These are phyloP conservation scores for Drosophila equinoxialis DNA, from an alignment of 1,140 invertebrate genomes.

Conservation along the genomic window DNA sequence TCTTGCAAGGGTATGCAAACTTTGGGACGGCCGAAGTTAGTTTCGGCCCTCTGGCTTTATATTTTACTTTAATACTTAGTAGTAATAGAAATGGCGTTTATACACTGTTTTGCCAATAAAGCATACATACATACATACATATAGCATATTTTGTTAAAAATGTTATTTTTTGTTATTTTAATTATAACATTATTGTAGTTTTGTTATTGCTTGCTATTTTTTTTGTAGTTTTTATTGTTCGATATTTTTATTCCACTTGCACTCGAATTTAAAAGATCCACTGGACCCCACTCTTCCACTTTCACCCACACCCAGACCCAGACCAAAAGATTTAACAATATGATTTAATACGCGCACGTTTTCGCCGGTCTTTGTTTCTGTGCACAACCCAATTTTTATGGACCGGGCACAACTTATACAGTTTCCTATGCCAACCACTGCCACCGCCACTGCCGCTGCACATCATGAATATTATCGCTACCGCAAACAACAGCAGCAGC, in stretches of 20 bases:
- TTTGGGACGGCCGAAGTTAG: too few species aligned
- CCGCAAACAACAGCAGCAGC: constrained; percentile 61
- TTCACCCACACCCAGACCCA: constrained; percentile 22
- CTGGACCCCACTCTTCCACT: constrained; percentile 3
- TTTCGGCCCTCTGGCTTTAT: too few species aligned
- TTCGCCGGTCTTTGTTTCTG: constrained; percentile 23
- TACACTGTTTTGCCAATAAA: too few species aligned
- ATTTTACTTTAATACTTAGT: too few species aligned
- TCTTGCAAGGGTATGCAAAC: too few species aligned
- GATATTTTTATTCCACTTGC: constrained; percentile 21
- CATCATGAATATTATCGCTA: constrained; percentile 78
- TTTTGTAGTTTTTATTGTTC: constrained; percentile 35
- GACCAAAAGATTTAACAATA: constrained; percentile 42
- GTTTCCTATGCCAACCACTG: constrained; percentile 68
- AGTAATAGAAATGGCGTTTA: too few species aligned
- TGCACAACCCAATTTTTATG: constrained; percentile 70
- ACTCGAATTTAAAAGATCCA: constrained; percentile 25
- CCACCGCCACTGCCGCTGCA: constrained; percentile 56
- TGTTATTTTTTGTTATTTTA: too few species aligned
- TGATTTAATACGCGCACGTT: constrained; percentile 46
- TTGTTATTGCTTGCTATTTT: constrained; percentile 41
- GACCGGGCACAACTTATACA: constrained; percentile 40
- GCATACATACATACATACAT: too few species aligned
- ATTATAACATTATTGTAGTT: too few species aligned
- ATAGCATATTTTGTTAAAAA: too few species aligned